Evolutionary conservation across 1,140 invertebrate genomes (phyloP), one percentile per base, ranked within the genome.

Genomic region (Eciton burchellii): DNA sequence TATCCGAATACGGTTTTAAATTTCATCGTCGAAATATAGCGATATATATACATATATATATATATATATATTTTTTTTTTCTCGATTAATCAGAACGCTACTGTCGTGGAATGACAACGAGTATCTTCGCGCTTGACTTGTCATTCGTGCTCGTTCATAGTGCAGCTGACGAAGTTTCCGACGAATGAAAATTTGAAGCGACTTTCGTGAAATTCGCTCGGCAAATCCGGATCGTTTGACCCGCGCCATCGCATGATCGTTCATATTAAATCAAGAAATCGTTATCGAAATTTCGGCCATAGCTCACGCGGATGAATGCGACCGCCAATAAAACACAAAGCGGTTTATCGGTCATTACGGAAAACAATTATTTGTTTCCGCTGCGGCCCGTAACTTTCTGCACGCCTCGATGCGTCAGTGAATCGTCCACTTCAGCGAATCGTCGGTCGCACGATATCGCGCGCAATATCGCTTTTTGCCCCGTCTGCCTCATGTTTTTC

Each of bases 351-450:
- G 57, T 26, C 66, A 70, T 84, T 79, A 56, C 77, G 82, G 65
- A 88, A 88, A 88, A 79, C 79, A 77, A 88, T 88, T 81, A 83
- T 88, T 88, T 88, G 79, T 85, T 88, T 88, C 79, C 56, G 21
- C 60, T 66, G 52, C 29, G 73, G 9, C 60, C 57, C 60, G 49
- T 87, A 84, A 84, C 83, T 88, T 83, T 57, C 49, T 62, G 35
- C 6, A 72, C 19, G 77, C 60, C 49, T 52, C 86, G 83, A 56
- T 82, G 72, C 79, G 49, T 82, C 72, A 19, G 19, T 45, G 72
- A 87, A 85, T 84, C 63, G 84, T 74, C 68, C 35, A 87, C 54
- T 59, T 54, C 57, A 29, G 63, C 57, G n/a, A n/a, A n/a, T n/a
- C n/a, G 56, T 49, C 63, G 62, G 63, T 79, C 56, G 74, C 74